These are phyloP conservation scores for Gopherus evgoodei DNA, from an alignment of 2,113 vertebrate genomes.

Conservation along the genomic window DNA sequence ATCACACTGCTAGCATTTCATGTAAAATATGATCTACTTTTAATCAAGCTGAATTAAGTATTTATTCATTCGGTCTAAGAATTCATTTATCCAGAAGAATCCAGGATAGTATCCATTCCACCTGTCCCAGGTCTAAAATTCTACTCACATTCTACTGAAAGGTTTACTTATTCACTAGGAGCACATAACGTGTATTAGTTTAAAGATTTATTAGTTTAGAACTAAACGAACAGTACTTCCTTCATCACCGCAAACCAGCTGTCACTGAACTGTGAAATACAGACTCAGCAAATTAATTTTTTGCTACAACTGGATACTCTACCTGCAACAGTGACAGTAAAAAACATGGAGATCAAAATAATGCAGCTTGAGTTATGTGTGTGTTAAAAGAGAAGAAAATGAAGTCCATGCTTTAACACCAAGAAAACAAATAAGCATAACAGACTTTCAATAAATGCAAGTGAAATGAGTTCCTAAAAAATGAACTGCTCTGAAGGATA, in stretches of 20 bases:
- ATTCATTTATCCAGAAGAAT: neutral
- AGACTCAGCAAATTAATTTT: slow-evolving; percentile 8
- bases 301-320: neutral
- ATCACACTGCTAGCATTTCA: neutral
- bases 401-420: neutral
- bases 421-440: neutral
- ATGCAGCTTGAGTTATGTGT: neutral
- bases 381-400: neutral
- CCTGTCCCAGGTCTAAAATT: neutral
- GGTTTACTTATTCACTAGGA: neutral
- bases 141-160: neutral
- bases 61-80: neutral
- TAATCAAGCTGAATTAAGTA: neutral
- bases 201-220: neutral
- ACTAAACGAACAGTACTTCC: neutral
- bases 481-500: neutral
- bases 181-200: neutral
- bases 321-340: slow-evolving; percentile 20
- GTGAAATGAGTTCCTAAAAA: neutral
- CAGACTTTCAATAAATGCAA: neutral
- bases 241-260: neutral
- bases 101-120: neutral
- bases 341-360: neutral
- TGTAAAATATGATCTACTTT: neutral
- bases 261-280: slow-evolving; percentile 5